Evolutionary conservation across 2,797 vertebrate genomes (phyloP).

Genomic region (Crocodylus rhombifer): DNA sequence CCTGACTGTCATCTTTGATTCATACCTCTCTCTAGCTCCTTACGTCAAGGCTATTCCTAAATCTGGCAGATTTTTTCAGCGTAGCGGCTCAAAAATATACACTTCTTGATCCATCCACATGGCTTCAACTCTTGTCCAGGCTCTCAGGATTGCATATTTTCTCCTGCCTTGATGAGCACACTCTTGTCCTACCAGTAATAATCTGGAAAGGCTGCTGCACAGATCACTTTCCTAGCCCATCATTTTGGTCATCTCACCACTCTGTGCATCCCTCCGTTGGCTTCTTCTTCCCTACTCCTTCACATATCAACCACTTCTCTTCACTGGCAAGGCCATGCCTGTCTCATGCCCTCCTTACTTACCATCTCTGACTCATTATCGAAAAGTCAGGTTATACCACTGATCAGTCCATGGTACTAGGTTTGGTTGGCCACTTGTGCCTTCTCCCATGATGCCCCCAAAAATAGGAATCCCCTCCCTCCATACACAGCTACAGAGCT

Average conservation of each 20-base stretch:
- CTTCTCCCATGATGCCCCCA: background rate
- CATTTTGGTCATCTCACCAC: rapidly evolving
- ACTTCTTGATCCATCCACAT: background rate
- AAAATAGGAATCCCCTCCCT: no score
- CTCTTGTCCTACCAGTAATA: no score
- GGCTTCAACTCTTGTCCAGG: no score
- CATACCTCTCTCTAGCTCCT: background rate
- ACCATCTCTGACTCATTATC: background rate
- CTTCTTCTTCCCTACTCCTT: background rate
- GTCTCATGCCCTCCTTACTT: background rate
- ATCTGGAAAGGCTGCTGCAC: no score
- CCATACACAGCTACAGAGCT: background rate
- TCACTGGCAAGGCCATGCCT: background rate
- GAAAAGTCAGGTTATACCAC: background rate
- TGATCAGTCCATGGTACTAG: background rate
- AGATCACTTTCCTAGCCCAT: background rate
- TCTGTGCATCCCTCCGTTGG: background rate
- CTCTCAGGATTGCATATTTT: background rate
- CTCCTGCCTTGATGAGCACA: background rate
- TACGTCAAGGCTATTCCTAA: background rate
- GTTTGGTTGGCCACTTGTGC: no score
- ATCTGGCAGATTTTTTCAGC: background rate
- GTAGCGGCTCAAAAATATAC: rapidly evolving
- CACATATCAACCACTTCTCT: background rate
- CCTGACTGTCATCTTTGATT: background rate